Base-by-base conservation (phyloP, 2,797 vertebrate genomes). In the Crenichthys baileyi region DNA sequence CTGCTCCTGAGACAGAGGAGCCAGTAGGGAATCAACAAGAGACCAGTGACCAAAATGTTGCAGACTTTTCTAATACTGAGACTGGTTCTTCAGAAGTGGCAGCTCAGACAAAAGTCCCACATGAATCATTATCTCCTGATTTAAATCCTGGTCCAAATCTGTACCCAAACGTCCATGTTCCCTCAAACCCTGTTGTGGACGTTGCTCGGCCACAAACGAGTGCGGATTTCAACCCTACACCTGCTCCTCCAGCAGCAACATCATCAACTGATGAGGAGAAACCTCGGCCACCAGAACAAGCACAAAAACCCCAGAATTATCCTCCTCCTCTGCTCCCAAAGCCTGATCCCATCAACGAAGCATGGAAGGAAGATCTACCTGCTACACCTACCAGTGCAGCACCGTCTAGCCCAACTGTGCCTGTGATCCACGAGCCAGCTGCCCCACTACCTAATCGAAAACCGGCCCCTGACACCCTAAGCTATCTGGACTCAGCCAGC, bases 401-500 rank as follows among this genome's bases (percentile, higher is more conserved):
- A 24, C 89, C 79, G 51, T 82, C 75, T n/a, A 89, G 91, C 65
- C 92, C 91, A 0, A 90, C 94, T 22, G 76, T 94, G 41, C 92
- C 94, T 4, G 46, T 94, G 29, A 94, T 97, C 91, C 90, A 96
- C 20, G 91, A 96, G 88, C 89, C 94, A 0, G 1, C n/a, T 0
- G 29, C 88, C 55, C 71, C 77, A 1, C 67, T 91, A 24, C 87
- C 88, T 29, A 80, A 76, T 63, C 68, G 86, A 0, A 87, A 90
- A 26, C 94, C 92, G 0, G 97, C 97, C 44, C 95, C 93, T 0
- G 97, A 98, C 92, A 96, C 95, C 1, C 93, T 98, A 77, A 97
- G 96, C 89, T 97, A 97, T 84, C 90, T 98, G 82, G 97, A 98
- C 85, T 97, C 97, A 0, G 97, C 97, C 81, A 98, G 97, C 89